Conservation (phyloP, 2,888 invertebrate species). For the Cataglyphis albicans region DNA sequence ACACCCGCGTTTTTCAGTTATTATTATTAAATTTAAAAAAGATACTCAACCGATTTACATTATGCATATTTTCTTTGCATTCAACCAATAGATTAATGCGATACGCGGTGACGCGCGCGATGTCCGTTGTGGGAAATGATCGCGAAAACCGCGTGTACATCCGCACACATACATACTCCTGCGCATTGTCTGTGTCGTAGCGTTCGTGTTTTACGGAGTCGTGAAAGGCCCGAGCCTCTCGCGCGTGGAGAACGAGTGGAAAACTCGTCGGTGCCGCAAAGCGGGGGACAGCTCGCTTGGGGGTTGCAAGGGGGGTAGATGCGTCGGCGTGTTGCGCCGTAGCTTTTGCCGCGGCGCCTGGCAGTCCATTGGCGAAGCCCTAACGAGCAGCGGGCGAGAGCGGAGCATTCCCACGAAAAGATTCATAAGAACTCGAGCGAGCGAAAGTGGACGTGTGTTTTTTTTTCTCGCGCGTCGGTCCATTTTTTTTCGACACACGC, state of each 20-base stretch:
- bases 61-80: not conserved
- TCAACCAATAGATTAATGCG: conserved; percentile 7
- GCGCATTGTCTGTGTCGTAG: conserved; percentile 26
- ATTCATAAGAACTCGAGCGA: conserved; percentile 48
- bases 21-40: not conserved
- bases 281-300: conserved; percentile 51
- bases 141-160: conserved; percentile 17
- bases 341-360: conserved; percentile 81
- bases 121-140: conserved; percentile 2
- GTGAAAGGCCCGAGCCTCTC: conserved; percentile 49
- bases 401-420: conserved; percentile 64
- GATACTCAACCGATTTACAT: not conserved
- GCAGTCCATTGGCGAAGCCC: conserved; percentile 84
- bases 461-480: conserved; percentile 32
- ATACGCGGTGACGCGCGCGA: conserved; percentile 2
- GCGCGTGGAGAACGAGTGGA: conserved; percentile 55
- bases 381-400: conserved; percentile 79
- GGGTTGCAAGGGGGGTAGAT: conserved; percentile 76
- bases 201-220: conserved; percentile 49
- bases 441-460: conserved; percentile 51
- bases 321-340: conserved; percentile 83
- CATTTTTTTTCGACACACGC: not conserved
- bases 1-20: not conserved
- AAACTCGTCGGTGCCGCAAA: conserved; percentile 65
- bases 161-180: not conserved